Evolutionary conservation across 2,113 vertebrate genomes (phyloP).

Genomic region (Entosphenus tridentatus): DNA sequence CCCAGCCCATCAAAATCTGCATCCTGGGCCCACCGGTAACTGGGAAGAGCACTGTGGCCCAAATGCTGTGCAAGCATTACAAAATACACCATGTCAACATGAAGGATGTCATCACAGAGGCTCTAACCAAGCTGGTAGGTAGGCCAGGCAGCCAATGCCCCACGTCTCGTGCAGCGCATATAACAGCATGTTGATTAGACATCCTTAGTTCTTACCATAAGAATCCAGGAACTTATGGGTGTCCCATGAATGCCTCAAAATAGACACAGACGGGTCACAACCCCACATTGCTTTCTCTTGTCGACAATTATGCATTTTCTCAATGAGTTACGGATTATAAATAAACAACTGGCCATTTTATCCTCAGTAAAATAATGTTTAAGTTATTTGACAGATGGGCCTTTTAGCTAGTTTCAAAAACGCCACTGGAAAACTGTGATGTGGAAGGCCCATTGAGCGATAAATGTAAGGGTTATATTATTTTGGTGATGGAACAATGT

Average conservation of each 20-base stretch:
- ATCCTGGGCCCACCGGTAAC: constrained; percentile 56
- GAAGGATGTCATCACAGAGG: constrained; percentile 35
- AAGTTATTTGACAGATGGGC: no score
- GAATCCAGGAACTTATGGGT: no score
- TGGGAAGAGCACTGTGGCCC: constrained; percentile 45
- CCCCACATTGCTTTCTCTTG: neutral
- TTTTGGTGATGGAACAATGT: neutral
- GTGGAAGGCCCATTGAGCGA: neutral
- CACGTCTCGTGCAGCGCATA: neutral
- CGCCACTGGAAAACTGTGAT: no score
- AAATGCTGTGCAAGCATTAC: constrained; percentile 39
- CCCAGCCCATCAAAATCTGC: constrained; percentile 47
- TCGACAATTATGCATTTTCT: no score
- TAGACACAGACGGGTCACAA: neutral
- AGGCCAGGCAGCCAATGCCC: neutral
- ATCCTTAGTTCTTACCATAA: neutral
- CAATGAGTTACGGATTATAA: no score
- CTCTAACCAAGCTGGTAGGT: constrained; percentile 41
- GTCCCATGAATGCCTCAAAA: neutral
- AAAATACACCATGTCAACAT: constrained; percentile 41
- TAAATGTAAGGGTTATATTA: neutral
- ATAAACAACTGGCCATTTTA: no score
- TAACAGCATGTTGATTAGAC: neutral
- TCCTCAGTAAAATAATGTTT: no score
- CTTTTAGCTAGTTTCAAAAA: no score